Conservation (phyloP, 2,797 vertebrate genomes). For the Girardinus metallicus region DNA sequence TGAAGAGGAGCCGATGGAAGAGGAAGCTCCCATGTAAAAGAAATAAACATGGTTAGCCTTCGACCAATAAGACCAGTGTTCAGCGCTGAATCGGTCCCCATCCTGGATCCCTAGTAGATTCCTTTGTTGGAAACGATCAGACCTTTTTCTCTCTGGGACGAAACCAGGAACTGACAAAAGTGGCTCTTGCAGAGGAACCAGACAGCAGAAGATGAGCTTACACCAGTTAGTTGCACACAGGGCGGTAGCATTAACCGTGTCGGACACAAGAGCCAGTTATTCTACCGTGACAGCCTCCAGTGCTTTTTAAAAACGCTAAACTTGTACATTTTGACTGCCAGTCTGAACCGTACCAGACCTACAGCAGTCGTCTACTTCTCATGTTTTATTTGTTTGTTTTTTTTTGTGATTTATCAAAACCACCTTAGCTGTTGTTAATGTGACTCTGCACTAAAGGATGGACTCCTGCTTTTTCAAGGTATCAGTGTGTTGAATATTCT, state of each 20-base stretch:
- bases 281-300: constrained; percentile 43
- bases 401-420: constrained; percentile 48
- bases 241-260: constrained; percentile 32
- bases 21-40: constrained; percentile 93
- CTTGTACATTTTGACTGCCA: constrained; percentile 47
- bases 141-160: constrained; percentile 36
- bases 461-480: constrained; percentile 60
- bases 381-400: constrained; percentile 30
- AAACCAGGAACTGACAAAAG: constrained; percentile 58
- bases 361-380: constrained; percentile 38
- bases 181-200: constrained; percentile 33
- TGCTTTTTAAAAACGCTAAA: constrained; percentile 53
- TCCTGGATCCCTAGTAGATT: constrained; percentile 73
- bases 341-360: constrained; percentile 32
- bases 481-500: constrained; percentile 43
- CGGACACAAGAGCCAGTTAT: constrained; percentile 34
- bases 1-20: constrained; percentile 97
- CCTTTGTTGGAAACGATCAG: constrained; percentile 59
- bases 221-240: constrained; percentile 39
- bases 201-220: constrained; percentile 59
- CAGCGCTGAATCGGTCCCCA: constrained; percentile 84
- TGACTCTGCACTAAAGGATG: constrained; percentile 65
- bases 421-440: constrained; percentile 61
- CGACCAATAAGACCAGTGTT: constrained; percentile 64
- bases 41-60: constrained; percentile 58